Evolutionary conservation across 2,888 invertebrate species (phyloP).

Genomic region (Pseudolycoriella hygida): DNA sequence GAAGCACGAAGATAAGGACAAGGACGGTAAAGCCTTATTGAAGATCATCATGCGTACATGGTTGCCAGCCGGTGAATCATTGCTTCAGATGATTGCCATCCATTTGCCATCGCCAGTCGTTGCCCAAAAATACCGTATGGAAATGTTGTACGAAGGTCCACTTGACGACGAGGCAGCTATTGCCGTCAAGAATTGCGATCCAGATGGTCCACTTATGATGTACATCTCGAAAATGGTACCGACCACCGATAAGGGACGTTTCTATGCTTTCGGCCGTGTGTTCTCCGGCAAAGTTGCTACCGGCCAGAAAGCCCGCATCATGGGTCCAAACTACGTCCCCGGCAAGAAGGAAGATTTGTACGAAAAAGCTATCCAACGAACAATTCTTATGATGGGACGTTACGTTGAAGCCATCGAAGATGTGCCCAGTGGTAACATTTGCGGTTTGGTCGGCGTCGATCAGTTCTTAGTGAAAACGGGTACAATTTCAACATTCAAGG

Average conservation of each 20-base stretch:
- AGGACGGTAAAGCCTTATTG: slow-evolving; percentile 88
- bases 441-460: slow-evolving; percentile 98
- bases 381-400: slow-evolving; percentile 99
- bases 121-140: slow-evolving; percentile 98
- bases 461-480: slow-evolving; percentile 99
- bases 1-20: slow-evolving; percentile 88
- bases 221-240: slow-evolving; percentile 99
- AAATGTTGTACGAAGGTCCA: slow-evolving; percentile 98
- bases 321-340: slow-evolving; percentile 96
- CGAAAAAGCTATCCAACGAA: slow-evolving; percentile 98
- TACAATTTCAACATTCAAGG: slow-evolving; percentile 96
- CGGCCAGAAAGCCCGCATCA: slow-evolving; percentile 89
- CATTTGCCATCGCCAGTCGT: slow-evolving; percentile 98
- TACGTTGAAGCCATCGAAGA: slow-evolving; percentile 99
- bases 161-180: slow-evolving; percentile 88
- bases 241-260: slow-evolving; percentile 97
- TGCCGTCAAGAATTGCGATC: slow-evolving; percentile 85
- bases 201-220: slow-evolving; percentile 98
- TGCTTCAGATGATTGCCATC: slow-evolving; percentile 99
- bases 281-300: slow-evolving; percentile 91
- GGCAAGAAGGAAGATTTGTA: slow-evolving; percentile 99
- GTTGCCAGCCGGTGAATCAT: slow-evolving; percentile 98
- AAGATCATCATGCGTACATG: slow-evolving; percentile 98
- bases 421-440: slow-evolving; percentile 98
- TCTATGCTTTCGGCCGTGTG: slow-evolving; percentile 99